Evolutionary conservation across 53 echinoderm and acorn worm genomes (phyloP), one percentile per base, ranked within the genome.

Genomic region (Crossaster papposus): DNA sequence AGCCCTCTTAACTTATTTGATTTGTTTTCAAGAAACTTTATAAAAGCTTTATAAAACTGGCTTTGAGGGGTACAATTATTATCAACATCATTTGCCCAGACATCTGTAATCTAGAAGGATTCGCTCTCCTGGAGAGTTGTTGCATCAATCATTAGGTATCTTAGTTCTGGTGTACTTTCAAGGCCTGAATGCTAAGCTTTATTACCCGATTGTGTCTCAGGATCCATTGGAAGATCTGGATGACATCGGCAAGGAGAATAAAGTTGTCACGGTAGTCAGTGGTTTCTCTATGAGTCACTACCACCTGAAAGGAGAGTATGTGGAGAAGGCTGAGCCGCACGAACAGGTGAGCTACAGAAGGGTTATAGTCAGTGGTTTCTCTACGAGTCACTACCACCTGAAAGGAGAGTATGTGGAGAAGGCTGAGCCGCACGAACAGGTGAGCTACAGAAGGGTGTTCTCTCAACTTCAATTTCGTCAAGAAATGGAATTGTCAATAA

Each of bases 201-300:
- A 24, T 34, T 74, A 13, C 18, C 74, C 13, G 15, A 74, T 35
- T 74, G 13, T 32, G 13, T 74, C 68, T 30, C 35, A 87, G 87
- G 87, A 87, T 38, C 76, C 87, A 36, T 1, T 87, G 14, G 58
- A 80, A 9, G 85, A 90, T 26, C 52, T 83, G 53, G 85, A 89
- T 32, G 82, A 89, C 9, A 70, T 64, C 14, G 89, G 89, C 14
- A 82, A 81, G 78, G 89, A 81, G 44, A 79, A 78, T 31, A 38
- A 79, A 55, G 54, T 83, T 51, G 78, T 94, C 44, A 96, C 93
- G 31, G 91, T 93, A 63, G 91, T 91, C 44, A 92, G 93, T 34
- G 99, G 96, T 6, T 99, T 96, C 84, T 93, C 96, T 22, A 96
- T 96, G 9, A 95, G 95, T 34, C 99, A 96, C 77, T 99, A 99